phyloP scores from a whole-genome alignment of 2,113 vertebrate genomes.

The Pygoscelis antarcticus region DNA sequence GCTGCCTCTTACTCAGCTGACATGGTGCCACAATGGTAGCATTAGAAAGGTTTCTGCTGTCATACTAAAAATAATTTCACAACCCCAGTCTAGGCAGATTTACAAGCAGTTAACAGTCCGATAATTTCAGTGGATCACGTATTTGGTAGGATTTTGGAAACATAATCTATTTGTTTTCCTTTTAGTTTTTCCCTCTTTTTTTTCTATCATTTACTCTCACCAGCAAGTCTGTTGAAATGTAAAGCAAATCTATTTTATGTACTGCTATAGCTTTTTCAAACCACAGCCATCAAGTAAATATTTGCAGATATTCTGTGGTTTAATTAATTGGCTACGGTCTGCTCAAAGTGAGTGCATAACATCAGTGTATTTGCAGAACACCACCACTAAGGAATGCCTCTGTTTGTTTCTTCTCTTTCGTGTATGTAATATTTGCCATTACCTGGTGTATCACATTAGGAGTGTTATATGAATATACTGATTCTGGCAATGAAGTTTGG shows the following conservation, averaged over 20 bases:
- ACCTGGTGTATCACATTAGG: slow-evolving; percentile 35
- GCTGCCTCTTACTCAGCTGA: slow-evolving; percentile 16
- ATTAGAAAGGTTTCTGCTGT: slow-evolving; percentile 5
- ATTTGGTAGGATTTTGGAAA: slow-evolving; percentile 28
- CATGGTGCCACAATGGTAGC: neutral
- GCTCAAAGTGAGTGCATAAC: neutral
- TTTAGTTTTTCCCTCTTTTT: neutral
- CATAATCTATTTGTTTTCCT: slow-evolving; percentile 25
- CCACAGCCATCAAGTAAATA: slow-evolving; percentile 5
- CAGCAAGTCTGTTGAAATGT: neutral
- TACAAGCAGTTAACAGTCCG: slow-evolving; percentile 48
- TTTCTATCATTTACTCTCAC: neutral
- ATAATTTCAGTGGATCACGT: slow-evolving; percentile 1
- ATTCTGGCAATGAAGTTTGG: slow-evolving; percentile 43
- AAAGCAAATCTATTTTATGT: slow-evolving; percentile 33
- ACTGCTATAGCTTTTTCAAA: slow-evolving; percentile 3
- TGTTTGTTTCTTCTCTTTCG: slow-evolving; percentile 25
- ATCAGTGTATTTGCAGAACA: neutral
- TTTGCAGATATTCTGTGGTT: slow-evolving; percentile 8
- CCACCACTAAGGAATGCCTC: neutral
- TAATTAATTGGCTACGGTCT: slow-evolving; percentile 26
- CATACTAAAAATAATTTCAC: slow-evolving; percentile 1
- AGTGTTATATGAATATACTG: slow-evolving; percentile 21
- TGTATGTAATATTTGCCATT: slow-evolving; percentile 16
- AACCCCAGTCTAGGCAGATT: slow-evolving; percentile 10